phyloP scores from a whole-genome alignment of 2,113 vertebrate genomes.

The Eurystomus gularis region DNA sequence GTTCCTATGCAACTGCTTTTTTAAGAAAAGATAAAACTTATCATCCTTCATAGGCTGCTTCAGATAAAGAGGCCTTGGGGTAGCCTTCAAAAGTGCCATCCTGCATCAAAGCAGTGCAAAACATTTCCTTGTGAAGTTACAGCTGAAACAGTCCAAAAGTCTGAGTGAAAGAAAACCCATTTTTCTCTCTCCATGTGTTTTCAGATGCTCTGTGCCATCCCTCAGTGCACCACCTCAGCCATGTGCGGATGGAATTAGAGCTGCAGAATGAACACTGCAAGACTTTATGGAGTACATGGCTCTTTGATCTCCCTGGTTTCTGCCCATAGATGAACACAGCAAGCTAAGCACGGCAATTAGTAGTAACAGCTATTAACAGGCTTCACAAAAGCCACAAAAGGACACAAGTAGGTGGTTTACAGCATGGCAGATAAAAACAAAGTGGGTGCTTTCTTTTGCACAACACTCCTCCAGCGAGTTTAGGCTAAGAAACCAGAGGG shows the following conservation, averaged over 20 bases:
- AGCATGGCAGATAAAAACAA: constrained; percentile 24
- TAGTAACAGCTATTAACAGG: constrained; percentile 14
- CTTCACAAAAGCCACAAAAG: constrained; percentile 45
- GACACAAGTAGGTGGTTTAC: constrained; percentile 38
- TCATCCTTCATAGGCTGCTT: background rate
- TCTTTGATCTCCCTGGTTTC: constrained; percentile 37
- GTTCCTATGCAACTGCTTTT: background rate
- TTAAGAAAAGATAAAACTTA: background rate
- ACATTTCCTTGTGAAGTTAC: background rate
- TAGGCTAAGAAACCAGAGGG: background rate
- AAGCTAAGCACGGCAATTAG: constrained; percentile 50
- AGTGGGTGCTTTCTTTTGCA: background rate
- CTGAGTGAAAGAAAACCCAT: background rate
- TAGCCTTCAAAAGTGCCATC: background rate
- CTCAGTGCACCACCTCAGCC: background rate
- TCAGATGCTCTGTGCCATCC: background rate
- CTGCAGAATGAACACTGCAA: background rate
- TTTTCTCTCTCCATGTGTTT: background rate
- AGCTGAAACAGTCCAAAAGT: background rate
- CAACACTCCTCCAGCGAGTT: background rate
- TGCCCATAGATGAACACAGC: background rate
- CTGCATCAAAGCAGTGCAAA: background rate
- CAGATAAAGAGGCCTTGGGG: background rate
- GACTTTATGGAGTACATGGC: constrained; percentile 22
- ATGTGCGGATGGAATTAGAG: constrained; percentile 1